Evolutionary conservation across 2,888 invertebrate genomes (phyloP), one percentile per base, ranked within the genome.

Genomic region (Notocelia uddmanniana): DNA sequence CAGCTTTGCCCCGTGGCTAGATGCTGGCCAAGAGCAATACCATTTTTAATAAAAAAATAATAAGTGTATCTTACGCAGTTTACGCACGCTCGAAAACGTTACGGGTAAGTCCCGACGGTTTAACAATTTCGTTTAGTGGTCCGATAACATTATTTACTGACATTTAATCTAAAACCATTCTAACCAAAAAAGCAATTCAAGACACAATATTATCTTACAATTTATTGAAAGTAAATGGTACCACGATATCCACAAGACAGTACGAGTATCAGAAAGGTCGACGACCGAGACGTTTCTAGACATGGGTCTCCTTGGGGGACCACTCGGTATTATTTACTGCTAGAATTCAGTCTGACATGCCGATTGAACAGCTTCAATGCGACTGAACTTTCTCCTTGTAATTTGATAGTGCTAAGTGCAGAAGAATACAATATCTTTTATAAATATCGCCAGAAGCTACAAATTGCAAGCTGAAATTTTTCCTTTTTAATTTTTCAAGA

Each of bases 271-370:
- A 19, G 31, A 48, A 63, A 63, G 48, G 50, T 63, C 50, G 13
- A 63, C 9, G 34, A 19, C 34, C 50, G 50, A 11, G 59, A 23
- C 11, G 48, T 48, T 48, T 62, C 31, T 48, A 50, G 62, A 62
- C 31, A 48, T 18, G 8, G 48, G 26, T 48, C 31, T 26, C 62
- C 48, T 62, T 18, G 31, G 48, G 62, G 62, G 13, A 31, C 55
- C 23, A 26, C 13, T 48, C 15, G n/a, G n/a, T 0, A 3, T 31
- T 48, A 58, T 62, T 62, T 50, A 18, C 62, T 6, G 48, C 50
- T 19, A 19, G 31, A 31, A 31, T 50, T 31, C 23, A 31, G 18
- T 18, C 10, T 50, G 63, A 62, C 50, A 63, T 50, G 8, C 15
- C 34, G 18, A 63, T 52, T 63, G 50, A 21, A 50, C 19, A 13